Percentiles rank a stretch among this genome's conserved stretches.
phyloP scores from a whole-genome alignment of 2,888 invertebrate genomes.

The Lydus trimaculatus region DNA sequence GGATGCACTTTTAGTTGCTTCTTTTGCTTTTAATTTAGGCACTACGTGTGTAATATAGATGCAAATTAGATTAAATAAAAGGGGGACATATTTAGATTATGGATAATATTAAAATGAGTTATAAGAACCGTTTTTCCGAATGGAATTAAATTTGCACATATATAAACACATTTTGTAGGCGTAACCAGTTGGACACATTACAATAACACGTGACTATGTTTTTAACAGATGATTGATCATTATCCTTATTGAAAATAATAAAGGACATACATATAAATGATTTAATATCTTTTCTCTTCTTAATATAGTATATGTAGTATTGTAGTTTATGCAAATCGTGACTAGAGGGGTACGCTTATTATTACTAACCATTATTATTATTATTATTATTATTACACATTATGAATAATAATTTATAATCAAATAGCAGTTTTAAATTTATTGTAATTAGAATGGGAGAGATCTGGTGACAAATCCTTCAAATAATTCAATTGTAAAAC shows the following conservation, averaged over 20 bases:
- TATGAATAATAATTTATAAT: not conserved
- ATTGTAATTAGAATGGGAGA: not conserved
- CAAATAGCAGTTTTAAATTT: not conserved
- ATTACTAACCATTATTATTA: not conserved
- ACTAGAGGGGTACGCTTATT: slow-evolving; percentile 10
- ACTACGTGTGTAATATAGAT: not conserved
- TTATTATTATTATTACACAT: not conserved
- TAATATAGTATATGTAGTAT: not conserved
- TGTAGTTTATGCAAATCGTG: slow-evolving; percentile 27
- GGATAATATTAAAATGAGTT: not conserved
- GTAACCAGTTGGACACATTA: slow-evolving; percentile 44
- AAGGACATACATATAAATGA: slow-evolving; percentile 40
- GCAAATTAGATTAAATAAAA: not conserved
- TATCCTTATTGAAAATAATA: slow-evolving; percentile 53
- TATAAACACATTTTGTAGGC: slow-evolving; percentile 41
- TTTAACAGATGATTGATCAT: slow-evolving; percentile 53
- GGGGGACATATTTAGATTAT: not conserved
- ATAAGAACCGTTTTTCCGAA: not conserved
- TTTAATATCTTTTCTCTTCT: slow-evolving; percentile 4
- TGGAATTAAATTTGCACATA: not conserved
- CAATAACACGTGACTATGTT: slow-evolving; percentile 52
- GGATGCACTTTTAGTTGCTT: too few species aligned
- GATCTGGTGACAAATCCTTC: too few species aligned
- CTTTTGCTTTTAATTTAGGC: not conserved
- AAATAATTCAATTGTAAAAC: too few species aligned